These are phyloP conservation scores for Xiphydria camelus DNA, from an alignment of 2,888 invertebrate species.

Conservation along the genomic window DNA sequence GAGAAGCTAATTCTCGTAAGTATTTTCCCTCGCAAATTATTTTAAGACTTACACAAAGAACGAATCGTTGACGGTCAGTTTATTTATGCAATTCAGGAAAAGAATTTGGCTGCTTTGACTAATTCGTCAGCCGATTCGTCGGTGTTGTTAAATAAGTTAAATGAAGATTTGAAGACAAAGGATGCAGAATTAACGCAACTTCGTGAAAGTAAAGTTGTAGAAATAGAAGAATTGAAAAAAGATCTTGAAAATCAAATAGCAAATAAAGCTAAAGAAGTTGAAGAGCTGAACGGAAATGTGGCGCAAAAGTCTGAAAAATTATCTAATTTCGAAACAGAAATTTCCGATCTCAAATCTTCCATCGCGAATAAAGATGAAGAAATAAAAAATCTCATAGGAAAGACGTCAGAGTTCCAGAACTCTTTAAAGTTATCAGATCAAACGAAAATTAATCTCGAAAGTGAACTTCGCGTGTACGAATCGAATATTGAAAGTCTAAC, in stretches of 20 bases:
- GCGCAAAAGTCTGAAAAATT: slow-evolving; percentile 38
- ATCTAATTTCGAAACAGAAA: slow-evolving; percentile 43
- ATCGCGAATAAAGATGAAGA: slow-evolving; percentile 47
- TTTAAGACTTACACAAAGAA: too few species aligned
- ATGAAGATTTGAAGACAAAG: slow-evolving; percentile 63
- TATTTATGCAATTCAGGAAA: slow-evolving; percentile 33
- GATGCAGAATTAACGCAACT: slow-evolving; percentile 61
- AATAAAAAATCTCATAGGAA: slow-evolving; percentile 45
- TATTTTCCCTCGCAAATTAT: slow-evolving; percentile 14
- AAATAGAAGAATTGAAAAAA: slow-evolving; percentile 44
- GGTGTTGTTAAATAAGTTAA: slow-evolving; percentile 63
- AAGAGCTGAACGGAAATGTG: slow-evolving; percentile 38
- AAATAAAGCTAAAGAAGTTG: slow-evolving; percentile 40
- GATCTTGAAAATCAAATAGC: slow-evolving; percentile 46
- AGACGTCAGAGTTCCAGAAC: slow-evolving; percentile 45
- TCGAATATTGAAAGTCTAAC: slow-evolving; percentile 58
- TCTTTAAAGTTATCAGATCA: slow-evolving; percentile 45
- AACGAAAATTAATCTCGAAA: slow-evolving; percentile 46
- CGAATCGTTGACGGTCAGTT: not conserved
- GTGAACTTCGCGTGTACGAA: slow-evolving; percentile 42
- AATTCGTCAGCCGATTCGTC: slow-evolving; percentile 65
- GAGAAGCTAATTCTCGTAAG: slow-evolving; percentile 51
- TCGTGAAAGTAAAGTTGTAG: slow-evolving; percentile 34
- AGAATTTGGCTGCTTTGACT: slow-evolving; percentile 60
- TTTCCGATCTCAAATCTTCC: slow-evolving; percentile 39